Evolutionary conservation across 2,888 invertebrate species (phyloP).

Genomic region (Clusia tigrina): DNA sequence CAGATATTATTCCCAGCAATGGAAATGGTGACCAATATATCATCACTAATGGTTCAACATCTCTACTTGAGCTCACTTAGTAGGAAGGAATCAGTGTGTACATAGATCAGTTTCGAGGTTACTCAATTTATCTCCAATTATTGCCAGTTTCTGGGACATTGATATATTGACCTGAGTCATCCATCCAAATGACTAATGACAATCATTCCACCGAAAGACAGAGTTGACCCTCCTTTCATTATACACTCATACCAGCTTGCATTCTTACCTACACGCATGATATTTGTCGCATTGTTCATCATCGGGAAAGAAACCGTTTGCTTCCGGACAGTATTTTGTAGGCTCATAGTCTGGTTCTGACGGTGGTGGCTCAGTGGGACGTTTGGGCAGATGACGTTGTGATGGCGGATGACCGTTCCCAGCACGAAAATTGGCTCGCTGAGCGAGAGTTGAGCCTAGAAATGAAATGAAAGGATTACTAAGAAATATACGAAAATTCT

Average conservation of each 20-base stretch:
- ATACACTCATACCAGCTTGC: too few relatives aligned
- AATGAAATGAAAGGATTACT: constrained; percentile 24
- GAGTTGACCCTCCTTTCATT: too few relatives aligned
- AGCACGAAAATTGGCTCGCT: constrained; percentile 50
- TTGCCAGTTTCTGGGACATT: background rate
- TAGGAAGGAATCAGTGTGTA: background rate
- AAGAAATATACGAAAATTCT: background rate
- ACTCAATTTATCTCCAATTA: background rate
- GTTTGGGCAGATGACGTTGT: constrained; percentile 54
- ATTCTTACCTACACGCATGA: constrained; percentile 76
- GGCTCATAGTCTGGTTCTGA: constrained; percentile 67
- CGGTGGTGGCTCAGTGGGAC: constrained; percentile 48
- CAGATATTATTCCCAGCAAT: too few relatives aligned
- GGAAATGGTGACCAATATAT: too few relatives aligned
- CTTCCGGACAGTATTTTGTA: constrained; percentile 79
- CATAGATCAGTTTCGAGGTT: background rate
- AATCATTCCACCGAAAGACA: too few relatives aligned
- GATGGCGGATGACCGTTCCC: constrained; percentile 55
- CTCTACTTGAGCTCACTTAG: too few relatives aligned
- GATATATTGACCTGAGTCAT: too few relatives aligned
- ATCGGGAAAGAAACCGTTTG: constrained; percentile 84
- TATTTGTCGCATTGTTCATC: constrained; percentile 89
- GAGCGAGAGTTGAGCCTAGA: constrained; percentile 53
- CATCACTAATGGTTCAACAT: too few relatives aligned
- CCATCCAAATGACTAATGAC: too few relatives aligned